Conservation (phyloP, 2,797 vertebrate species). For the Alectoris magna region DNA sequence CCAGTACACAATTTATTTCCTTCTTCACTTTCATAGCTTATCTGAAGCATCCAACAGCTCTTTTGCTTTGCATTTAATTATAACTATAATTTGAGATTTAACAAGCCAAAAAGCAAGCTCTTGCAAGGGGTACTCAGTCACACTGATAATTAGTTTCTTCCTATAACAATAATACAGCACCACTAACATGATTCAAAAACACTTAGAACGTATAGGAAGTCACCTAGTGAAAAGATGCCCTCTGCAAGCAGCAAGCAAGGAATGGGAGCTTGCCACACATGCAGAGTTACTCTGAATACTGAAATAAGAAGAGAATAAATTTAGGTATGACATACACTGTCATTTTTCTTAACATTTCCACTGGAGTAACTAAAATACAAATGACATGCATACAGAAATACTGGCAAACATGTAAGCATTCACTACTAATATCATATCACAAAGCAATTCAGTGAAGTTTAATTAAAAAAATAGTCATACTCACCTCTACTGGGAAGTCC, state of each 20-base stretch:
- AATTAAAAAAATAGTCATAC: conserved; percentile 76
- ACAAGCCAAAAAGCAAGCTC: conserved; percentile 24
- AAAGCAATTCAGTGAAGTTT: conserved; percentile 70
- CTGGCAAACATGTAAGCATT: conserved; percentile 31
- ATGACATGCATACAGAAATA: conserved; percentile 58
- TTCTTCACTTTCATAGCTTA: conserved; percentile 64
- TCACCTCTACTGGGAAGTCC: conserved; percentile 88
- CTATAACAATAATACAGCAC: conserved; percentile 64
- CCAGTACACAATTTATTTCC: conserved; percentile 49
- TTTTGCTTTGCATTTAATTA: conserved; percentile 42
- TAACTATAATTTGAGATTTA: conserved; percentile 57
- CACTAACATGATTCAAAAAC: conserved; percentile 59
- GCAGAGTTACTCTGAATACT: conserved; percentile 69
- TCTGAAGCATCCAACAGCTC: conserved; percentile 43
- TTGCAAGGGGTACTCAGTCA: conserved; percentile 60
- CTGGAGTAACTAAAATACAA: conserved; percentile 35
- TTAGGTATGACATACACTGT: conserved; percentile 32
- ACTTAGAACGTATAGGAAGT: conserved; percentile 78
- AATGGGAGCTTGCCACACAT: conserved; percentile 65
- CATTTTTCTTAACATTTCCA: conserved; percentile 24
- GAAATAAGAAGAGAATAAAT: conserved; percentile 59
- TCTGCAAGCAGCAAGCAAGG: conserved; percentile 74
- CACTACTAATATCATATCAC: conserved; percentile 33
- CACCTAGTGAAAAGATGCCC: conserved; percentile 74
- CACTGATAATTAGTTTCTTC: conserved; percentile 61